These are phyloP conservation scores for Heptranchias perlo DNA, from an alignment of 2,113 vertebrate genomes.

Conservation along the genomic window DNA sequence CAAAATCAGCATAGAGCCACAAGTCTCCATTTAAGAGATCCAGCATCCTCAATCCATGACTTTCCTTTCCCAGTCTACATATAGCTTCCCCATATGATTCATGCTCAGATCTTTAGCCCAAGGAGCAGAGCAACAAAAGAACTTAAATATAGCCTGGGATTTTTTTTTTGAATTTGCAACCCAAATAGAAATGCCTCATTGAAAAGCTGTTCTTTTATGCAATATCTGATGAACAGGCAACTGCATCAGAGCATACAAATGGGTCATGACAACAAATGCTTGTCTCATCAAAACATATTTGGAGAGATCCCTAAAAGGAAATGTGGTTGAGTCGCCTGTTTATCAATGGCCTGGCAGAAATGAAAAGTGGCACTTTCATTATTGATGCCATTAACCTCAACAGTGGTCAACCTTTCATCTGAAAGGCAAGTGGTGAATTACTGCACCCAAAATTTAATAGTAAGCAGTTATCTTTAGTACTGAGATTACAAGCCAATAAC, in stretches of 20 bases:
- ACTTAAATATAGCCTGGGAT: background rate
- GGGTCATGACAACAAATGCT: background rate
- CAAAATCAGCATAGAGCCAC: background rate
- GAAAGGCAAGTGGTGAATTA: too few species aligned
- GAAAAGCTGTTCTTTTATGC: background rate
- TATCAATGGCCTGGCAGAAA: too few species aligned
- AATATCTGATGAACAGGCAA: background rate
- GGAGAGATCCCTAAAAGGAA: too few species aligned
- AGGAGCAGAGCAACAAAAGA: background rate
- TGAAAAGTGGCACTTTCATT: too few species aligned
- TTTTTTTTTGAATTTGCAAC: background rate
- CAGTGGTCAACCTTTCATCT: too few species aligned
- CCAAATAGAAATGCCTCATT: background rate
- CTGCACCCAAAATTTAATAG: background rate
- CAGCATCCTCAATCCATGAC: background rate
- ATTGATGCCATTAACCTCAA: too few species aligned
- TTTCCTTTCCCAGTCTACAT: background rate
- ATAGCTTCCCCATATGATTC: background rate
- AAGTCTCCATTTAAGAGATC: background rate
- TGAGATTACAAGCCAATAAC: background rate
- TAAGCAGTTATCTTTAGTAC: background rate
- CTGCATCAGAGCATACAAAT: background rate
- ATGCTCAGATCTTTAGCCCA: background rate
- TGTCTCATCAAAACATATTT: background rate
- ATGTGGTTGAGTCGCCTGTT: too few species aligned